Percentiles rank a stretch among this genome's conserved stretches.
phyloP scores from a whole-genome alignment of 1,140 invertebrate genomes.

The Cecropterus lyciades region DNA sequence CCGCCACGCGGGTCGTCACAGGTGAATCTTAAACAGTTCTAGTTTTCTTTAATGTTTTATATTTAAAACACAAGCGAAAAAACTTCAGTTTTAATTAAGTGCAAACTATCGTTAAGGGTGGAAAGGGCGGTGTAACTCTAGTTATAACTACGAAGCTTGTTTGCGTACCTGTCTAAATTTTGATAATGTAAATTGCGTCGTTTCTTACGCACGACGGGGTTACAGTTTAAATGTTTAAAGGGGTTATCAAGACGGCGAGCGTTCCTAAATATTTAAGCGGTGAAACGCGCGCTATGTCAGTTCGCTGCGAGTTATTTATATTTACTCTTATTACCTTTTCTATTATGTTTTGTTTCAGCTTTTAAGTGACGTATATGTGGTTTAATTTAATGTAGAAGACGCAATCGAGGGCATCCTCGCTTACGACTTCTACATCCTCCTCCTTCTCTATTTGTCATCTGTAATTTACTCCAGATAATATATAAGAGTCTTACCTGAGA shows the following conservation, averaged over 20 bases:
- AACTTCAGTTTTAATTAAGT: not conserved
- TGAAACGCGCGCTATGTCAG: constrained; percentile 20
- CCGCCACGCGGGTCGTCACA: no score
- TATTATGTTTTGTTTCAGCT: no score
- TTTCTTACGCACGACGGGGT: constrained; percentile 30
- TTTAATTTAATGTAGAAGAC: no score
- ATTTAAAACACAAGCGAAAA: not conserved
- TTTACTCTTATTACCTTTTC: constrained; percentile 5
- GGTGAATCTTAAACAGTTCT: no score
- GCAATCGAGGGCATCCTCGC: no score
- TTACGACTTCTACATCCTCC: no score
- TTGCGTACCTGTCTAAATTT: constrained; percentile 28
- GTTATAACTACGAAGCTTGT: constrained; percentile 12
- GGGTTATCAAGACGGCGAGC: constrained; percentile 29
- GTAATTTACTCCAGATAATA: no score
- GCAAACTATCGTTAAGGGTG: not conserved
- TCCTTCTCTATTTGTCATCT: no score
- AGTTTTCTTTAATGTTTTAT: no score
- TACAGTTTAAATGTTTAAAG: constrained; percentile 36
- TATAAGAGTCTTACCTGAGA: no score
- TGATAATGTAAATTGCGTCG: constrained; percentile 32
- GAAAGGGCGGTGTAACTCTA: not conserved
- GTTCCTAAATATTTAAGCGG: constrained; percentile 32
- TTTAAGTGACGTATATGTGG: no score
- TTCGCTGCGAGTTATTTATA: constrained; percentile 14